Evolutionary conservation across 2,888 invertebrate genomes (phyloP), one percentile per base, ranked within the genome.

Genomic region (Andrena camellia): DNA sequence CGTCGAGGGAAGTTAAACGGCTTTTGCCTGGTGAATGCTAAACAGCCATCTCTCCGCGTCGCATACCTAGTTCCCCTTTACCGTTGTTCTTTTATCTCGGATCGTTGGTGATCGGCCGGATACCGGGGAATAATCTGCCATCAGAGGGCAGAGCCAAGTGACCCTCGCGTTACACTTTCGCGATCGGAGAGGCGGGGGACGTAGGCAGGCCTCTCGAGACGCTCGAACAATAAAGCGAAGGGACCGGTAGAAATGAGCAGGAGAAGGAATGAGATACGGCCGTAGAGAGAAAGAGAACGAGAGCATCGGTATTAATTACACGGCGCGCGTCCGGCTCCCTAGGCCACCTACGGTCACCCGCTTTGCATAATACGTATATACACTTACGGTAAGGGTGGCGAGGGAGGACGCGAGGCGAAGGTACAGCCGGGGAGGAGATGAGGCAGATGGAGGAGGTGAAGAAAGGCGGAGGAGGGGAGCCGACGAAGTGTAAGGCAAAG

Each of bases 351-450:
- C 92, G 90, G 90, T 91, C 87, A 87, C 86, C 78, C 89, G 90
- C 89, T 92, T 92, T 92, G 92, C 92, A 92, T 92, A 92, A 92
- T 92, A 91, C 90, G 87, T 90, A 88, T 86, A 87, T 89, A 84
- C 87, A 85, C 85, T 84, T 86, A 85, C 81, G 81, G 86, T 86
- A 85, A 83, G 88, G 88, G 88, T 85, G 86, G 87, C 85, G 87
- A 86, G 85, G 81, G 76, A 81, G 88, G 76, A 78, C 83, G 74
- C 78, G 80, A 81, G 68, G 68, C 57, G 78, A 64, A 59, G 64
- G 54, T 4, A 59, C 52, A 26, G 31, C 23, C 50, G 69, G 23
- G 50, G 48, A 29, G 31, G 81, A 63, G 31, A 35, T 7, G 31
- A 74, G 20, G 72, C 60, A 29, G 73, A 80, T 78, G 81, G 78